Evolutionary conservation across 30 jellyfish, hydroid and myxozoan species (phyloP).

Genomic region (Morbakka virulenta): DNA sequence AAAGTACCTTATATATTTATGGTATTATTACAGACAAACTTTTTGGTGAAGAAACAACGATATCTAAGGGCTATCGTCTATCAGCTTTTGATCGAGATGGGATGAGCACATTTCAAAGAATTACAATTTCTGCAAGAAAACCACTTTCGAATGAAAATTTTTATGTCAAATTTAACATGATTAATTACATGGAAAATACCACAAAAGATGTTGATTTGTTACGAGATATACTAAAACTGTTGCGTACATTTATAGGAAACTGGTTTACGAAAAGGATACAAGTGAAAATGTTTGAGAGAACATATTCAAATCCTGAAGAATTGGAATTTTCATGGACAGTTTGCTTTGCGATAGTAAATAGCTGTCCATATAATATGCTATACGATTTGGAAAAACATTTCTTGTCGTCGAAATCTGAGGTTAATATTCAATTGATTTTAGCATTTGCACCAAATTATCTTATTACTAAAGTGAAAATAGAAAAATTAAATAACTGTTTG

Average conservation of each 20-base stretch:
- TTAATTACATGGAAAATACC: constrained; percentile 52
- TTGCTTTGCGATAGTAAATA: neutral
- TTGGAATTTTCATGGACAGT: neutral
- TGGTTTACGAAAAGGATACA: constrained; percentile 13
- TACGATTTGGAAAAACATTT: constrained; percentile 10
- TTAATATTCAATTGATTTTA: constrained; percentile 12
- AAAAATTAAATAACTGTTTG: neutral
- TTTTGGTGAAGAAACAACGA: constrained; percentile 1
- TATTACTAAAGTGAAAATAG: neutral
- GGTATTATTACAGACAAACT: constrained; percentile 38
- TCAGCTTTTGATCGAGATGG: constrained; percentile 48
- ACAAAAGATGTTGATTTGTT: constrained; percentile 12
- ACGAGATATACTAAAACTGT: neutral
- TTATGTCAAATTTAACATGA: constrained; percentile 16
- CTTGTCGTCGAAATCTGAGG: constrained; percentile 6
- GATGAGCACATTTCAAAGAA: constrained; percentile 4
- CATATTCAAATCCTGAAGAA: constrained; percentile 19
- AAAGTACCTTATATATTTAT: constrained; percentile 1
- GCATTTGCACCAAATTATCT: constrained; percentile 39
- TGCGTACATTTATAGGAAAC: constrained; percentile 42
- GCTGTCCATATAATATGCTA: constrained; percentile 26
- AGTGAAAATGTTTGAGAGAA: constrained; percentile 44
- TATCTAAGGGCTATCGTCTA: constrained; percentile 6
- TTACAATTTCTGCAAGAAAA: constrained; percentile 14
- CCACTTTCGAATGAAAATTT: constrained; percentile 30